Percentiles rank a stretch among this genome's conserved stretches.
Evolutionary conservation across 2,797 vertebrate species (phyloP).

Genomic region (Pitangus sulphuratus): DNA sequence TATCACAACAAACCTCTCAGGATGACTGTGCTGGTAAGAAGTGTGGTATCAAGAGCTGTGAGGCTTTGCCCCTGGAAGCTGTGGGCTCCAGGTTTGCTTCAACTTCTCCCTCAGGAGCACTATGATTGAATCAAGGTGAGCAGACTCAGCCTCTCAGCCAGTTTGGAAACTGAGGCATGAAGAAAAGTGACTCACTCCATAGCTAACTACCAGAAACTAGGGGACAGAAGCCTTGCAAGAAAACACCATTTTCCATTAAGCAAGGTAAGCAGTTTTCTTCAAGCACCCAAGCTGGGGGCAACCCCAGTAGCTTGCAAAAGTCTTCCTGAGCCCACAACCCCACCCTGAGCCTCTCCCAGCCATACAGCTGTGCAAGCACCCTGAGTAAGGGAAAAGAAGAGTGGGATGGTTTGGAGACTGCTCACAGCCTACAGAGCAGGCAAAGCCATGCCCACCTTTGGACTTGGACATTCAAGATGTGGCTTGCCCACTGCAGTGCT

Average conservation of each 20-base stretch:
- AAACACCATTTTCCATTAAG: not conserved
- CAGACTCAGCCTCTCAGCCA: not conserved
- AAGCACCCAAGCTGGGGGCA: not conserved
- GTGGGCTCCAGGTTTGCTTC: not conserved
- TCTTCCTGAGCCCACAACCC: not conserved
- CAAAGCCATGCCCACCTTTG: not conserved
- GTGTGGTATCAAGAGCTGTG: not conserved
- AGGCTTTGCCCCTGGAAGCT: not conserved
- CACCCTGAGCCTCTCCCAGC: not conserved
- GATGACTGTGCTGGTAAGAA: not conserved
- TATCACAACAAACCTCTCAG: not conserved
- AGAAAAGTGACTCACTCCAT: not conserved
- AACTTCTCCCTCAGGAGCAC: not conserved
- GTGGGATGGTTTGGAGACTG: not conserved
- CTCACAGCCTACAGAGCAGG: fast-evolving
- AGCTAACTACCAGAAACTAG: not conserved
- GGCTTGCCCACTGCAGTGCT: fast-evolving
- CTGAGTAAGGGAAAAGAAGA: not conserved
- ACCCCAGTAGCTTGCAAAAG: not conserved
- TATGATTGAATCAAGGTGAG: not conserved
- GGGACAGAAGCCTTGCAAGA: not conserved
- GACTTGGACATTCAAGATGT: not conserved
- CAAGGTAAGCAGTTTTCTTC: not conserved
- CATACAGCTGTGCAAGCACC: fast-evolving
- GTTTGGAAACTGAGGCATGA: slow-evolving; percentile 1